Evolutionary conservation across 2,797 vertebrate genomes (phyloP).

Genomic region (Enteromius afrohamiltoni): DNA sequence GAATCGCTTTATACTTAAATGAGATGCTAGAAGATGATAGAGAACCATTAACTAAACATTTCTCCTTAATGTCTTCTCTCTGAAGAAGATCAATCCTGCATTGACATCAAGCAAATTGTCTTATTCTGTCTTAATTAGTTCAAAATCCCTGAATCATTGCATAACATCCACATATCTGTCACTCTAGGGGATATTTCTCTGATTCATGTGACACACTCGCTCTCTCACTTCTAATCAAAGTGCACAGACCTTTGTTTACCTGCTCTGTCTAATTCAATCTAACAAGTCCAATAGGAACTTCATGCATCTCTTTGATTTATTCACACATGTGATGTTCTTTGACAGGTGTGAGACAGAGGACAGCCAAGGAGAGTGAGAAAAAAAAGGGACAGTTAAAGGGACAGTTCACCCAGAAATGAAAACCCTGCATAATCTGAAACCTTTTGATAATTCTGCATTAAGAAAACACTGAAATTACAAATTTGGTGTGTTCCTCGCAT

Average conservation of each 20-base stretch:
- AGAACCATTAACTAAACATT: background rate
- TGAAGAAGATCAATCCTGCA: background rate
- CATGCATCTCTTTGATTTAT: constrained; percentile 24
- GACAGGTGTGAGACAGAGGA: constrained; percentile 39
- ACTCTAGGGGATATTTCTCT: constrained; percentile 4
- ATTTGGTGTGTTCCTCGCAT: background rate
- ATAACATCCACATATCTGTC: constrained; percentile 18
- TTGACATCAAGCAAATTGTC: constrained; percentile 1
- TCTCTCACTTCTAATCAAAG: constrained; percentile 31
- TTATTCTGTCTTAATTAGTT: background rate
- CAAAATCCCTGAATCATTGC: constrained; percentile 1
- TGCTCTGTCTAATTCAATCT: constrained; percentile 36
- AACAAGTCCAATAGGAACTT: constrained; percentile 21
- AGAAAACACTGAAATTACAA: background rate
- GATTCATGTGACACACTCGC: constrained; percentile 22
- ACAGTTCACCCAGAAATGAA: constrained; percentile 21
- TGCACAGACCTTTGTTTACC: constrained; percentile 35
- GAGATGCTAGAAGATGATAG: too few species aligned
- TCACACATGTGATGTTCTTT: constrained; percentile 14
- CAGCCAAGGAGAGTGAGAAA: constrained; percentile 3
- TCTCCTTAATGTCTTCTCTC: background rate
- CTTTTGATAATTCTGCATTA: background rate
- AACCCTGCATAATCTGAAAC: background rate
- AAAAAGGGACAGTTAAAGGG: background rate
- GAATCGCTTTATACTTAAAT: background rate